A percentile compares a stretch with the other conserved stretches of the same genome.
Evolutionary conservation across 2,113 vertebrate genomes (phyloP).

Genomic region (Ploceus nigricollis): DNA sequence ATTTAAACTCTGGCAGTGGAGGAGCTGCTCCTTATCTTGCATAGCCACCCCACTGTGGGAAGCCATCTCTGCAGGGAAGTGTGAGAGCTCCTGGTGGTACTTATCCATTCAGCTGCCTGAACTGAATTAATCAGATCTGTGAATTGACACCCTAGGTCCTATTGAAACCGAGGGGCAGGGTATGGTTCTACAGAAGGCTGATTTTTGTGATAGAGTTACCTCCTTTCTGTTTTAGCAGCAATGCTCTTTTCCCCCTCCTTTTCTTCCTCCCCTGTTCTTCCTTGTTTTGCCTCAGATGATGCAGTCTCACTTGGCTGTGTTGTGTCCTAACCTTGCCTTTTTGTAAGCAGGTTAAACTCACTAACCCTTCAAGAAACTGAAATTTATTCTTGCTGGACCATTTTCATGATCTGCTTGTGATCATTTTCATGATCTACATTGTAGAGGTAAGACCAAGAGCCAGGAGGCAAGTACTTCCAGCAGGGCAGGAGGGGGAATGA

Average conservation of each 20-base stretch:
- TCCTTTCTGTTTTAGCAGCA: not conserved
- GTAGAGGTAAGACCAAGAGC: not conserved
- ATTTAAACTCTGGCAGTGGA: not conserved
- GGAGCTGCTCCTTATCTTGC: not conserved
- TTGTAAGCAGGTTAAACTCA: not conserved
- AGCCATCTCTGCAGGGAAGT: not conserved
- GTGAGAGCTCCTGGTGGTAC: not conserved
- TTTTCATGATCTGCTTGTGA: not conserved
- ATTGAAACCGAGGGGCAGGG: not conserved
- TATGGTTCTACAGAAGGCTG: not conserved
- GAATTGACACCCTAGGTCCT: not conserved
- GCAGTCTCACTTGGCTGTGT: accelerated
- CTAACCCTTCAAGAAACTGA: not conserved
- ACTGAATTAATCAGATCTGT: not conserved
- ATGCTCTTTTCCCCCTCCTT: not conserved
- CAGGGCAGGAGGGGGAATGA: not conserved
- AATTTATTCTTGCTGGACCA: not conserved
- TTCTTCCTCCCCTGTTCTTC: not conserved
- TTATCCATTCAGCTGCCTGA: not conserved
- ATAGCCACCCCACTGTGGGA: not conserved
- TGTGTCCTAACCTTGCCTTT: not conserved
- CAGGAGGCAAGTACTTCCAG: not conserved
- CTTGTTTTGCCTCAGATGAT: not conserved
- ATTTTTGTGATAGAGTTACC: not conserved
- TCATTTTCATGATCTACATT: accelerated